Evolutionary conservation across 2,113 vertebrate species (phyloP).

Genomic region (Carassius auratus): DNA sequence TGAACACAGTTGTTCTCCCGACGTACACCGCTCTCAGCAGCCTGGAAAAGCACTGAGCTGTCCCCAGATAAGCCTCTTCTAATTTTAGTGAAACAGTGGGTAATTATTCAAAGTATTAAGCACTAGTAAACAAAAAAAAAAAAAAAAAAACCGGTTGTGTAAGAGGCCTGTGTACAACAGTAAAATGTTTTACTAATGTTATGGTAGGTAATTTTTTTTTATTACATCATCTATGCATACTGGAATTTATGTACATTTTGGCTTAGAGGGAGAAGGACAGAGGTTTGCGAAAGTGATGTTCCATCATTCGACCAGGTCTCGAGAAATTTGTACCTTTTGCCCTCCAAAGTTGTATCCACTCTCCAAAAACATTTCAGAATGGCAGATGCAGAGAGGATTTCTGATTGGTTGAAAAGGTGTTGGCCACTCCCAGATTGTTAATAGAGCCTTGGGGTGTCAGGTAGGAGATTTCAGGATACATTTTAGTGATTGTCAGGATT

Average conservation of each 20-base stretch:
- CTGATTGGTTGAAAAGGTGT: neutral
- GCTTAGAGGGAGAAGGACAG: too few relatives aligned
- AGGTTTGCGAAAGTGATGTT: neutral
- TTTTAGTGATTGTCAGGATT: neutral
- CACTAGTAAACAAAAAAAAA: conserved; percentile 38
- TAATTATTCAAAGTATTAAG: conserved; percentile 40
- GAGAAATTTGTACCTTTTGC: neutral
- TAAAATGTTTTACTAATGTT: neutral
- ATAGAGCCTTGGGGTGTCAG: neutral
- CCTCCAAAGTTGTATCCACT: neutral
- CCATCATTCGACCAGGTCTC: neutral
- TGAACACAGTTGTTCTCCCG: conserved; percentile 17
- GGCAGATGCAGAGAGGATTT: neutral
- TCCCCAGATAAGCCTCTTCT: conserved; percentile 25
- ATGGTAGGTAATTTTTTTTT: neutral
- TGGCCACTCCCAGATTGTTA: neutral
- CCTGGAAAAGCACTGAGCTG: neutral
- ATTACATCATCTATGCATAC: neutral
- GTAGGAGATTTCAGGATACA: neutral
- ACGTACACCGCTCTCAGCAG: neutral
- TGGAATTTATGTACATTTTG: neutral
- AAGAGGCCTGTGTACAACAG: neutral
- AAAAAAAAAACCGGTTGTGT: neutral
- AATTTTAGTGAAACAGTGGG: conserved; percentile 36
- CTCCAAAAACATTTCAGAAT: neutral